Evolutionary conservation across 2,113 vertebrate genomes (phyloP), one percentile per base, ranked within the genome.

Genomic region (Strigops habroptila): DNA sequence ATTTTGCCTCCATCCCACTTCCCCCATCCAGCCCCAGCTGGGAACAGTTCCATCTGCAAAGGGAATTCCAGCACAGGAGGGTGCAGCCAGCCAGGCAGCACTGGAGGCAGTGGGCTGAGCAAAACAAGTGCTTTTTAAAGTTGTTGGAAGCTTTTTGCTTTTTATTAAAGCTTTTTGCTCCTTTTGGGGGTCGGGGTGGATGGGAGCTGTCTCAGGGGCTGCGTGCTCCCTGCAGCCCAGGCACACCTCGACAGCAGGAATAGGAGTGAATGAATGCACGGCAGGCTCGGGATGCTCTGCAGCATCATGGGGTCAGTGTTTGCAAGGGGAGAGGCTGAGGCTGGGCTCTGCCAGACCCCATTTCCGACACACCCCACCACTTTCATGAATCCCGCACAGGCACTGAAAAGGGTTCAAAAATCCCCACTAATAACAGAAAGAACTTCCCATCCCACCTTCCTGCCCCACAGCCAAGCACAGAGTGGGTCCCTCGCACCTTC

Each of bases 51-150:
- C 51, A 57, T 63, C 57, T 5, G 71, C 39, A 7, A n/a, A 67
- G 62, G 46, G 67, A 75, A 86, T 86, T 87, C 82, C 91, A 53
- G 71, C 2, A 9, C 39, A 17, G 28, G 75, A 39, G n/a, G 46
- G 63, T 15, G 87, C 59, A 48, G 28, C 81, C 82, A 74, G 79
- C 22, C 68, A 3, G 71, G 77, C 73, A 15, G 53, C 0, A 0
- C 71, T 39, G 71, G 63, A 33, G 73, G 51, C 15, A 10, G 80
- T 3, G 1, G 31, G 64, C 33, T 84, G 75, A 76, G 78, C 22
- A 5, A 53, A 94, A 93, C 52, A 94, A 95, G 80, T 86, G 90
- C 48, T 76, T 59, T 48, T 46, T 9, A 67, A 97, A 97, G 93
- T 96, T 91, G 14, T 78, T 79, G 8, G 55, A 9, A 9, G 8